Conservation (phyloP, 2,113 vertebrate species). For the Proterorhinus semilunaris region DNA sequence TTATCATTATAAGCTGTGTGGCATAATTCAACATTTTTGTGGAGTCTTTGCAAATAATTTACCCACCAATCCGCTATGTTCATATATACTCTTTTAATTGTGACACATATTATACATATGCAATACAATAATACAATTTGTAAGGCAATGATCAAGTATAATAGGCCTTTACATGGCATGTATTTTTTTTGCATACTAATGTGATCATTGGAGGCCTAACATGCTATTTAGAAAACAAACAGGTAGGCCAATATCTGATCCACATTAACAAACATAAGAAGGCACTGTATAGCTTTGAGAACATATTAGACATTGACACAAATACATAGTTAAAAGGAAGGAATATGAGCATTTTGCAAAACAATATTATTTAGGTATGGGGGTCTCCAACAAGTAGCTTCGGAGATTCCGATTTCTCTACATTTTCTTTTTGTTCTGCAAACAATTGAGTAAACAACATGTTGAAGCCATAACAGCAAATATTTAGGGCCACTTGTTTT, state of each 20-base stretch:
- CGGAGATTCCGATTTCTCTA: too few species aligned
- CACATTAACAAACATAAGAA: slow-evolving; percentile 28
- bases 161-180: background rate
- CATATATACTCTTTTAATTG: background rate
- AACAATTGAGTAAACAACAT: too few species aligned
- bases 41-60: background rate
- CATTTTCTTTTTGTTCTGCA: too few species aligned
- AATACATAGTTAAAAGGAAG: background rate
- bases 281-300: slow-evolving; percentile 30
- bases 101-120: rapidly evolving
- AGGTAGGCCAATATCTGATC: background rate
- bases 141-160: background rate
- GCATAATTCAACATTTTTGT: background rate
- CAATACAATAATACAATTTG: background rate
- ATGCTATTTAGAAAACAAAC: too few species aligned
- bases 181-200: background rate
- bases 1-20: background rate
- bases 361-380: too few species aligned
- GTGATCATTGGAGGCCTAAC: too few species aligned
- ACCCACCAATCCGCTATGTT: background rate
- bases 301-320: slow-evolving; percentile 4
- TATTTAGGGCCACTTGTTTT: too few species aligned
- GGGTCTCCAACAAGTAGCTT: too few species aligned
- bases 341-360: background rate
- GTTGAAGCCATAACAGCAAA: too few species aligned